Evolutionary conservation across 2,113 vertebrate species (phyloP), one percentile per base, ranked within the genome.

Genomic region (Oreocharis arfaki): DNA sequence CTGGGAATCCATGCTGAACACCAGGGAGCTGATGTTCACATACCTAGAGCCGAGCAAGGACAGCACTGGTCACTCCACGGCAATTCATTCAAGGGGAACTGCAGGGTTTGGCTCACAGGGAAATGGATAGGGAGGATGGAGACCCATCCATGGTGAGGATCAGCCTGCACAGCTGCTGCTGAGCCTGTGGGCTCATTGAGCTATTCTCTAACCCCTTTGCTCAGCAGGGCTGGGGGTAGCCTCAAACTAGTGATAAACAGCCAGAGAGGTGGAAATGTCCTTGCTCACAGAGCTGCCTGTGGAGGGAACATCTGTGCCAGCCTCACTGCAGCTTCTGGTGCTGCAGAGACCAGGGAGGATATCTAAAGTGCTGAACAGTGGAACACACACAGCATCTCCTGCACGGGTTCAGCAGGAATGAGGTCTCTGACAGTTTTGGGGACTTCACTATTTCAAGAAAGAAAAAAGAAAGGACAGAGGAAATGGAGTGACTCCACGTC

Each of bases 1-100:
- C 97, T 99, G 99, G 3, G 98, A 98, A 60, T 99, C 99, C 77
- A 98, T 98, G 18, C 99, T 99, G 98, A 99, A 99, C 67, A 98
- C 99, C 71, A 99, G 95, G 2, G 99, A 99, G 93, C 99, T 98
- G 97, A 99, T 99, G 63, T 98, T 99, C 81, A 99, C 99, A 2
- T 99, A 99, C 98, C 99, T 99, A 89, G 57, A 84, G 56, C 30
- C 37, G 47, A 76, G 50, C 59, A 77, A 30, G 70, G 18, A 32
- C 42, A 7, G 22, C 8, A 30, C 4, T 4, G 32, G 33, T 96
- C 57, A 65, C 49, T 39, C 28, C 52, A 24, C 2, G 47, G 59
- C 59, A 20, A 6, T 3, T 6, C 2, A 3, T 7, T 14, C 28
- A 14, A 39, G 16, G 52, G 35, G 6, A 87, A 50, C 42, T 5